Evolutionary conservation across 2,113 vertebrate species (phyloP).

Genomic region (Siniperca chuatsi): DNA sequence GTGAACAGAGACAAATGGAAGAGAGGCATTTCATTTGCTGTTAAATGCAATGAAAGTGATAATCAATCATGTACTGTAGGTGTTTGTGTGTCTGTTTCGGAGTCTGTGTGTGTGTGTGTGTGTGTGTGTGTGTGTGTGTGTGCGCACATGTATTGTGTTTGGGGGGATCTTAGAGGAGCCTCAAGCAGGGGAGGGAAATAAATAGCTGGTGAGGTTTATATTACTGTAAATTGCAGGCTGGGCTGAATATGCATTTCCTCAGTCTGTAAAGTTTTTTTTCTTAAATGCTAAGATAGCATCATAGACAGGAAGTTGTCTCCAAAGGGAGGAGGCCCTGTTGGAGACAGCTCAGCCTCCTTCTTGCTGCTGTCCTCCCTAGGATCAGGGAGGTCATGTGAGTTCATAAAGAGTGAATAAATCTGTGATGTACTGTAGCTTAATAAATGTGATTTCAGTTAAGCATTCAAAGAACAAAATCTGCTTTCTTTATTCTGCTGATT

Average conservation of each 20-base stretch:
- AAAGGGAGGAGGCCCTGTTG: slow-evolving; percentile 4
- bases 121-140: too few species aligned
- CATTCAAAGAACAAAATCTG: background rate
- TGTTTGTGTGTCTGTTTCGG: background rate
- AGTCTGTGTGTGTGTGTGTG: background rate
- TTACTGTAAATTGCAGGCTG: slow-evolving; percentile 3
- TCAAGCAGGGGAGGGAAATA: background rate
- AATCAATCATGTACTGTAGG: background rate
- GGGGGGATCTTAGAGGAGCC: background rate
- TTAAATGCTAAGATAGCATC: slow-evolving; percentile 7
- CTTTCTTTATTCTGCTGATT: background rate
- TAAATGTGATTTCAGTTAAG: background rate
- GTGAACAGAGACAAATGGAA: background rate
- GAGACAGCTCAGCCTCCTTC: background rate
- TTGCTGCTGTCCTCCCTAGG: background rate
- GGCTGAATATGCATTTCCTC: background rate
- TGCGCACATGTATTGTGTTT: background rate
- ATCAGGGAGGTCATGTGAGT: slow-evolving; percentile 14
- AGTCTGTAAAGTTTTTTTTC: background rate
- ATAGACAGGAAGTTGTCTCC: slow-evolving; percentile 21
- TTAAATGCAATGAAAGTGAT: background rate
- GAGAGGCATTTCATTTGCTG: background rate
- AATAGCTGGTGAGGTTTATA: background rate
- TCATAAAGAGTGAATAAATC: background rate
- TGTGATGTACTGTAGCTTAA: background rate